Conservation (phyloP, 2,888 invertebrate species). For the Mycalesis mineus region DNA sequence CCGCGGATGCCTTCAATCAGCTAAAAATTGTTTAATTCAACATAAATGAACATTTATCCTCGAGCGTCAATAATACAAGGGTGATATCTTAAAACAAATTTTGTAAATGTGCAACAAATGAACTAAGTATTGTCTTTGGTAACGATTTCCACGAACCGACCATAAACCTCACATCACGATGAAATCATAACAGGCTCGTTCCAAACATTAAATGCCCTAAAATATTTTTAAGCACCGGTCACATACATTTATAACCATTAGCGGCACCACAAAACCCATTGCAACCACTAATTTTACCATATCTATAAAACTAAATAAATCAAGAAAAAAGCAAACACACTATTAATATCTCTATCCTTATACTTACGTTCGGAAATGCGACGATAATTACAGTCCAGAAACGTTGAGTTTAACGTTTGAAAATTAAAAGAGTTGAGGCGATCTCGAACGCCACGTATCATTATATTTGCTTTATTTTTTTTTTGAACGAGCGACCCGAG, state of each 20-base stretch:
- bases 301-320: conserved; percentile 71
- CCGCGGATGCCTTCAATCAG: too few species aligned
- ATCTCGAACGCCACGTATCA: conserved; percentile 62
- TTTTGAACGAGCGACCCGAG: conserved; percentile 64
- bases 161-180: conserved; percentile 23
- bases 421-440: conserved; percentile 66
- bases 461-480: conserved; percentile 74
- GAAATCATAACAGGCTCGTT: conserved; percentile 23
- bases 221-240: conserved; percentile 38
- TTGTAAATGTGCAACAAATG: conserved; percentile 5
- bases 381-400: conserved; percentile 70
- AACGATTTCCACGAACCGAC: conserved; percentile 23
- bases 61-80: background rate
- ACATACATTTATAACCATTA: conserved; percentile 69
- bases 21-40: too few species aligned
- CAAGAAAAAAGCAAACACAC: conserved; percentile 71
- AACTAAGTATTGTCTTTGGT: conserved; percentile 14
- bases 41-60: background rate
- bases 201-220: conserved; percentile 19
- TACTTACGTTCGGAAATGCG: conserved; percentile 67
- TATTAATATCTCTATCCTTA: conserved; percentile 77
- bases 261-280: conserved; percentile 57
- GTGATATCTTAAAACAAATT: background rate
- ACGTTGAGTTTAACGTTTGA: conserved; percentile 60
- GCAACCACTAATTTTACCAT: conserved; percentile 67